Base-by-base conservation (phyloP, 2,888 invertebrate genomes). In the Archips crataeganus region DNA sequence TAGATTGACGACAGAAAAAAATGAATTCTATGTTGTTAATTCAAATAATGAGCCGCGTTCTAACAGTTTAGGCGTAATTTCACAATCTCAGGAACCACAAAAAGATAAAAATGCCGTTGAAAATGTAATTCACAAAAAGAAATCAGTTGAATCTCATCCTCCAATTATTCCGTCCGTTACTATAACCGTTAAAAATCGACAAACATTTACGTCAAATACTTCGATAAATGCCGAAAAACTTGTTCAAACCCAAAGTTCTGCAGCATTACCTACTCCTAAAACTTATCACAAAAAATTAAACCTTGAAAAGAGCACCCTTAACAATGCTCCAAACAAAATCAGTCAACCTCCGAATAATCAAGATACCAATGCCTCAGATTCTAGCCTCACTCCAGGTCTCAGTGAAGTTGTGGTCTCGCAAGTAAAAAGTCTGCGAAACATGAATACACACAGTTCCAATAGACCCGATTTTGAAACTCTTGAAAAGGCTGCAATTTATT, bases 151-250 rank as follows among this genome's bases (percentile, higher is more conserved):
- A 34, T 32, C 63, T 64, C 49, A 49, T 11, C 57, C 69, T 42
- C 73, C 68, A 15, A 49, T 64, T 9, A 42, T 64, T 32, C 69
- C 68, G 0, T 73, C 63, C 15, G 51, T 57, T 2, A 69, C 59
- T 1, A 51, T 63, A 9, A 39, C 62, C 11, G 5, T 63, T 57
- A 6, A n/a, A 34, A 57, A 3, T 10, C 10, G 51, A 13, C 11
- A 36, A n/a, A 67, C 62, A 62, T 5, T 8, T n/a, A 9, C 4
- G 9, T 10, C 23, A 13, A 36, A 32, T 10, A 32, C 11, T 10
- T 32, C 54, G 34, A 13, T 11, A n/a, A 34, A 15, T 47, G 36
- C 54, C 9, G 32, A 45, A 60, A 39, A 47, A 10, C 36, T 6
- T 8, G 32, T 45, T 59, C 34, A 11, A 10, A 60, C 49, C 13